phyloP scores from a whole-genome alignment of 2,888 invertebrate species.

The Syrphus vitripennis region DNA sequence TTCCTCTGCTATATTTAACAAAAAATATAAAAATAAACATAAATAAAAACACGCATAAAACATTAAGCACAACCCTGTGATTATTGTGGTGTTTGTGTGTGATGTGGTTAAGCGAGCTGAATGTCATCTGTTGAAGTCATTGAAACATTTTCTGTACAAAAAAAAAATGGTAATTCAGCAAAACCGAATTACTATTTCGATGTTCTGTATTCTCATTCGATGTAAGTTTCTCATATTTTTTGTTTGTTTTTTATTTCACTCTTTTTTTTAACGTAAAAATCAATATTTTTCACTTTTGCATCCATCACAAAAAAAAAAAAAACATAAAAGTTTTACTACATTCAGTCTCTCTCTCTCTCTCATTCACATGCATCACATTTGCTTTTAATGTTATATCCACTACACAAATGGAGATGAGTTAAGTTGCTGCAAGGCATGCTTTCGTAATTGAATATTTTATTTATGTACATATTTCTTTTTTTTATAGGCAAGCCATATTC shows the following conservation, averaged over 20 bases:
- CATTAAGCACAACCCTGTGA: slow-evolving; percentile 4
- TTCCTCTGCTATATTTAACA: background rate
- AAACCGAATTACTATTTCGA: slow-evolving; percentile 41
- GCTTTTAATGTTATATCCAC: slow-evolving; percentile 22
- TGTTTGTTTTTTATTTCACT: slow-evolving; percentile 19
- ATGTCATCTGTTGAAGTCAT: slow-evolving; percentile 39
- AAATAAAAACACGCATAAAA: slow-evolving; percentile 31
- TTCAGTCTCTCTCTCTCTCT: slow-evolving; percentile 22
- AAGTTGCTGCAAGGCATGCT: slow-evolving; percentile 32
- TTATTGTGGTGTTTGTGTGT: slow-evolving; percentile 30
- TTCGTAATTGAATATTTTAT: slow-evolving; percentile 29
- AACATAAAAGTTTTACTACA: background rate
- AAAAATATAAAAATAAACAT: background rate
- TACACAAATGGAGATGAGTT: background rate
- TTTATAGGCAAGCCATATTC: background rate
- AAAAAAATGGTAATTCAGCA: slow-evolving; percentile 41
- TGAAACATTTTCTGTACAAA: slow-evolving; percentile 23
- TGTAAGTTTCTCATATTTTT: slow-evolving; percentile 57
- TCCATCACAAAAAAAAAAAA: slow-evolving; percentile 31
- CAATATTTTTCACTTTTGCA: slow-evolving; percentile 45
- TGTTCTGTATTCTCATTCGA: slow-evolving; percentile 55
- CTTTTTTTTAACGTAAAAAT: slow-evolving; percentile 5
- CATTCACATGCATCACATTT: slow-evolving; percentile 39
- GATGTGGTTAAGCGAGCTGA: slow-evolving; percentile 18
- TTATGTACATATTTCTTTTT: background rate